Percentiles rank a stretch among this genome's conserved stretches.
These are phyloP conservation scores for Prunella strophiata DNA, from an alignment of 2,797 vertebrate species.

Conservation along the genomic window DNA sequence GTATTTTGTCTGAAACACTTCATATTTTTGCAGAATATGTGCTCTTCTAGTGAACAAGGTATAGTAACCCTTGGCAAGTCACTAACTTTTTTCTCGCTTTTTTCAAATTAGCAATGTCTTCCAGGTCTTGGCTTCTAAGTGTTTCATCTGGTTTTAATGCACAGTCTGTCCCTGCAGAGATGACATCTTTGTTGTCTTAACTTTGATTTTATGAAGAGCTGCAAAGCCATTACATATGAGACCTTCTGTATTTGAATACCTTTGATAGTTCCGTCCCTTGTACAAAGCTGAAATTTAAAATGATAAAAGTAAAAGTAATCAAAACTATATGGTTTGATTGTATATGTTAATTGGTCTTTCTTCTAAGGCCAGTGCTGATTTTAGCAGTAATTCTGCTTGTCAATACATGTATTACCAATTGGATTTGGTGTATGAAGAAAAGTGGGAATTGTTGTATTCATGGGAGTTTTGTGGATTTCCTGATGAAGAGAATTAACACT, in stretches of 20 bases:
- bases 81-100: not conserved
- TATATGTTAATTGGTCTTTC: not conserved
- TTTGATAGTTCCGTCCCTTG: not conserved
- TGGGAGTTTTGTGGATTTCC: not conserved
- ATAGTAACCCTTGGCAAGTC: not conserved
- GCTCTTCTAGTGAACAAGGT: not conserved
- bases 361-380: not conserved
- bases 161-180: not conserved
- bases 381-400: not conserved
- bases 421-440: not conserved
- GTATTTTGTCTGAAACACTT: not conserved
- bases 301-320: not conserved
- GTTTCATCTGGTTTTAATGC: not conserved
- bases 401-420: rapidly evolving
- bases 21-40: not conserved
- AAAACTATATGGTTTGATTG: not conserved
- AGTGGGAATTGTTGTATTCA: not conserved
- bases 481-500: not conserved
- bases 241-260: not conserved
- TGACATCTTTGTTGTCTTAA: not conserved
- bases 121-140: not conserved
- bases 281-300: not conserved
- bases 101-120: not conserved
- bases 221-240: not conserved
- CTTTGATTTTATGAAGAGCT: not conserved